Base-by-base conservation (phyloP, 2,113 vertebrate species). In the Antennarius striatus region DNA sequence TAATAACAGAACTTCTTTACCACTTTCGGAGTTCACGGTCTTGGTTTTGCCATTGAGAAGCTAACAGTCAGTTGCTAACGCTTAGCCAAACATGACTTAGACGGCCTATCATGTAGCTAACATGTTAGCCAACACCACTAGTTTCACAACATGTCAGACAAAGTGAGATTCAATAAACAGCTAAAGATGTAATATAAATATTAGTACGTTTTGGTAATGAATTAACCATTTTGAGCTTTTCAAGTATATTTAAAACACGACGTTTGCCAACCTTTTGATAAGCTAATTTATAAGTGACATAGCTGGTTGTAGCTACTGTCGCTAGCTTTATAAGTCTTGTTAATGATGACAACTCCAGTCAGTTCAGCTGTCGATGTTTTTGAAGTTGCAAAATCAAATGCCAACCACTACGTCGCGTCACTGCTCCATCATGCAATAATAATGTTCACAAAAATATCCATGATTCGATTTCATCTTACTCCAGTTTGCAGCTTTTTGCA, bases 61-160 rank as follows among this genome's bases (percentile, higher is more conserved):
- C 83, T 82, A 80, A 70, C 62, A 75, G 58, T 50, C 10, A 57
- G 57, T 29, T 16, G 84, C 85, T 88, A 87, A 56, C 76, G 50
- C 72, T 68, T 82, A 85, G 82, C 82, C 56, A 29, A 79, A 84
- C 68, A 80, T 64, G 75, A 87, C 80, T 86, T 77, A 51, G 55
- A 71, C 75, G 88, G 89, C 89, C 88, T 89, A 59, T 83, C 60
- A 4, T 83, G 80, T 75, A 83, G 65, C 68, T 57, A 73, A 64
- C 66, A 49, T 13, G 50, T 12, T 4, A 50, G 80, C 79, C 75
- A 81, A 28, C 59, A 15, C 29, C 40, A 76, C 80, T 81, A 78
- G 56, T 77, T 80, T 61, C 36, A 39, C 36, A 46, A 32, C 42
- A 45, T 52, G 32, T 79, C 14, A 40, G 16, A 66, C 36, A 43